phyloP scores from a whole-genome alignment of 2,113 vertebrate species.

The Papio anubis region DNA sequence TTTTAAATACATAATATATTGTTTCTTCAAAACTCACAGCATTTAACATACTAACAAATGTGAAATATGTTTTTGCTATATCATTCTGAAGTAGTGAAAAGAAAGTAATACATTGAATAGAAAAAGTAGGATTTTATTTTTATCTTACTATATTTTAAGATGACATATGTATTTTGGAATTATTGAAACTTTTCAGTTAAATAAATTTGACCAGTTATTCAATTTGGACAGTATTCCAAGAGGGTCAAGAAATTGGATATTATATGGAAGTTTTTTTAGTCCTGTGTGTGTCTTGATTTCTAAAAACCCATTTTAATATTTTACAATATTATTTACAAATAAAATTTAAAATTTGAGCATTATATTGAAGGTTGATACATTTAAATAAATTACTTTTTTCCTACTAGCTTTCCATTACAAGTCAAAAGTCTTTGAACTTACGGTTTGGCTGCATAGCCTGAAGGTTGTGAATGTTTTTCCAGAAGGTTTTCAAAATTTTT shows the following conservation, averaged over 20 bases:
- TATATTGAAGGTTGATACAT: conserved; percentile 7
- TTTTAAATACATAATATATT: background rate
- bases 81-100: background rate
- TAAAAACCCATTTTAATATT: background rate
- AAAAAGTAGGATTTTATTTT: background rate
- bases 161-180: background rate
- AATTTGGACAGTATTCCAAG: background rate
- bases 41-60: background rate
- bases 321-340: background rate
- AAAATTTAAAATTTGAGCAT: conserved; percentile 7
- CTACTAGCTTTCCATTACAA: conserved; percentile 34
- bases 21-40: background rate
- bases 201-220: background rate
- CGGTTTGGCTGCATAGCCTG: conserved; percentile 42
- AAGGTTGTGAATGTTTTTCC: conserved; percentile 69
- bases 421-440: conserved; percentile 69
- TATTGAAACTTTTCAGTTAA: conserved; percentile 7
- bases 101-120: background rate
- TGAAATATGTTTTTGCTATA: background rate
- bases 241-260: background rate
- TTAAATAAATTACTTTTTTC: conserved; percentile 45
- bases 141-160: background rate
- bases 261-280: background rate
- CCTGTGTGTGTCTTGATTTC: background rate
- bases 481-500: conserved; percentile 63